Evolutionary conservation across 92 coral and sea anemone genomes (phyloP).

Genomic region (Scolanthus callimorphus): DNA sequence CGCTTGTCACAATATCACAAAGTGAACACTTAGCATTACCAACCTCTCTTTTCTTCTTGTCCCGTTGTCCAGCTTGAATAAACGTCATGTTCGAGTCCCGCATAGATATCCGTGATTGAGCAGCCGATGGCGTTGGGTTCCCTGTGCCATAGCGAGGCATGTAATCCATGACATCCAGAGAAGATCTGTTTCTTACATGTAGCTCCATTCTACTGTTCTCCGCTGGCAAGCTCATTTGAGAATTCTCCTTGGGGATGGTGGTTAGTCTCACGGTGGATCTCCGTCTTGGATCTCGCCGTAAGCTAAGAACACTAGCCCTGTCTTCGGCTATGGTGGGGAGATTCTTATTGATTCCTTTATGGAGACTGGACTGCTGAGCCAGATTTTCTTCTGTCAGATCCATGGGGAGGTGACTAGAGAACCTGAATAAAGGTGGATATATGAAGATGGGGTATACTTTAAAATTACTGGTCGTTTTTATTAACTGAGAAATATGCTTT

Average conservation of each 20-base stretch:
- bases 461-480: too few species aligned
- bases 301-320: slow-evolving; percentile 22
- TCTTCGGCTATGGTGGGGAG: slow-evolving; percentile 65
- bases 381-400: slow-evolving; percentile 61
- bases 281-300: slow-evolving; percentile 15
- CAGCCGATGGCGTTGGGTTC: not conserved
- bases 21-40: too few species aligned
- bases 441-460: too few species aligned
- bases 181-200: not conserved
- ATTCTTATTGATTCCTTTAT: slow-evolving; percentile 42
- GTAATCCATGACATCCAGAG: not conserved
- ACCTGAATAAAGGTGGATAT: too few species aligned
- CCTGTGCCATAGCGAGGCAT: not conserved
- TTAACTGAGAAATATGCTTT: too few species aligned
- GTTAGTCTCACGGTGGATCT: slow-evolving; percentile 21
- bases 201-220: not conserved
- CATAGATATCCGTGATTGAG: not conserved
- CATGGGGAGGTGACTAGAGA: slow-evolving; percentile 55
- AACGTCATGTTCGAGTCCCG: slow-evolving; percentile 8
- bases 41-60: slow-evolving; percentile 27
- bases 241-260: not conserved
- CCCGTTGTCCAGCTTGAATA: not conserved
- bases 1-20: too few species aligned
- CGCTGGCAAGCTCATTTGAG: not conserved
- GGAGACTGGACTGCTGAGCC: slow-evolving; percentile 46